phyloP scores from a whole-genome alignment of 2,797 vertebrate genomes.

The Aselliscus stoliczkanus region DNA sequence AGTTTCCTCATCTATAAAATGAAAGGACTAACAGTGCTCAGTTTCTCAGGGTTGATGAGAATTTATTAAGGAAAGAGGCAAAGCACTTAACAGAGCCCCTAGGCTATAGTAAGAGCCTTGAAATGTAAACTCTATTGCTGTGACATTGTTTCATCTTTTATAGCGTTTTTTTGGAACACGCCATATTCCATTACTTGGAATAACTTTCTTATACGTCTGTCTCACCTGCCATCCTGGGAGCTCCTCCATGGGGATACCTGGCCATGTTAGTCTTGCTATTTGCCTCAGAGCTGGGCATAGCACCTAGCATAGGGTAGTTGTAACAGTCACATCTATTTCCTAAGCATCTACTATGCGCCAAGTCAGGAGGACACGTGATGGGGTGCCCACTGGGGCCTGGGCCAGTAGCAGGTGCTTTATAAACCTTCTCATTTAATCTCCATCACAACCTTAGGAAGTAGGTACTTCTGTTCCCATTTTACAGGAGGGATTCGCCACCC shows the following conservation, averaged over 20 bases:
- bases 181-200: neutral
- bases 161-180: neutral
- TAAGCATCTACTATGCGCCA: neutral
- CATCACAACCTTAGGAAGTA: neutral
- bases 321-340: neutral
- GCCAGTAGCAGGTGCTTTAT: neutral
- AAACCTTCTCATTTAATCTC: neutral
- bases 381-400: neutral
- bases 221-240: neutral
- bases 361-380: neutral
- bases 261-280: rapidly evolving
- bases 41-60: neutral
- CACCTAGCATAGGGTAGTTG: neutral
- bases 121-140: neutral
- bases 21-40: no score
- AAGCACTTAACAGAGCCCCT: neutral
- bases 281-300: neutral
- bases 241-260: neutral
- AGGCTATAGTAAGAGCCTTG: rapidly evolving
- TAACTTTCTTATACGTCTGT: neutral
- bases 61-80: neutral
- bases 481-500: neutral
- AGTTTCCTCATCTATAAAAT: neutral
- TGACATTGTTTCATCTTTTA: neutral
- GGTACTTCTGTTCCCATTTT: neutral